Conservation (phyloP, 2,888 invertebrate genomes). For the Arctia plantaginis region DNA sequence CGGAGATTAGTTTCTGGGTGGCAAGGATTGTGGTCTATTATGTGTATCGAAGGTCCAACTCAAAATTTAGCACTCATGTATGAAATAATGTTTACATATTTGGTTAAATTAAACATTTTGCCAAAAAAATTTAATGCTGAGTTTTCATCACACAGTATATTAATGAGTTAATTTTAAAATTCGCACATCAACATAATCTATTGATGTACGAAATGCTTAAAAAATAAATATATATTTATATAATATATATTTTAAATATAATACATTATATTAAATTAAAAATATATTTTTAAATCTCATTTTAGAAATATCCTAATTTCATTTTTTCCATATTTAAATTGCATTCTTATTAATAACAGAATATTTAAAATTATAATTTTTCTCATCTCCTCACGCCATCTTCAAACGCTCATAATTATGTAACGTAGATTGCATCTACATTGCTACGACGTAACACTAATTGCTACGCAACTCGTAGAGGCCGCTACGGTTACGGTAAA, state of each 20-base stretch:
- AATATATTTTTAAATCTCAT: too few species aligned
- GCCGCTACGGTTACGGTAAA: slow-evolving; percentile 69
- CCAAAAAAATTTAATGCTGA: too few species aligned
- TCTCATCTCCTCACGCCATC: slow-evolving; percentile 36
- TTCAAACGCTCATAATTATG: slow-evolving; percentile 77
- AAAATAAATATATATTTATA: too few species aligned
- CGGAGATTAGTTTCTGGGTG: slow-evolving; percentile 68
- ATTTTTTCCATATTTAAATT: neutral
- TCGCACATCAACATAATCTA: too few species aligned
- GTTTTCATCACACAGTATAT: too few species aligned
- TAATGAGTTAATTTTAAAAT: too few species aligned
- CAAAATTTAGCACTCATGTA: slow-evolving; percentile 30
- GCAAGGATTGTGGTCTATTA: slow-evolving; percentile 56
- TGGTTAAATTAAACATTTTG: neutral
- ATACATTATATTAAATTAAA: too few species aligned
- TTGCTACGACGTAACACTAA: slow-evolving; percentile 78
- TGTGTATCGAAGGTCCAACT: slow-evolving; percentile 35
- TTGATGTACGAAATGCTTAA: too few species aligned
- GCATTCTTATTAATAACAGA: neutral
- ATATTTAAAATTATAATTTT: slow-evolving; percentile 14
- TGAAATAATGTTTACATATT: neutral
- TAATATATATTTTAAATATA: too few species aligned
- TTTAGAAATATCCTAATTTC: neutral
- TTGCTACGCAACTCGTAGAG: slow-evolving; percentile 82
- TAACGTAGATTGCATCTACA: slow-evolving; percentile 64